Percentiles rank a stretch among this genome's conserved stretches.
phyloP scores from a whole-genome alignment of 1,140 invertebrate genomes.

The Dreissena rostriformis region DNA sequence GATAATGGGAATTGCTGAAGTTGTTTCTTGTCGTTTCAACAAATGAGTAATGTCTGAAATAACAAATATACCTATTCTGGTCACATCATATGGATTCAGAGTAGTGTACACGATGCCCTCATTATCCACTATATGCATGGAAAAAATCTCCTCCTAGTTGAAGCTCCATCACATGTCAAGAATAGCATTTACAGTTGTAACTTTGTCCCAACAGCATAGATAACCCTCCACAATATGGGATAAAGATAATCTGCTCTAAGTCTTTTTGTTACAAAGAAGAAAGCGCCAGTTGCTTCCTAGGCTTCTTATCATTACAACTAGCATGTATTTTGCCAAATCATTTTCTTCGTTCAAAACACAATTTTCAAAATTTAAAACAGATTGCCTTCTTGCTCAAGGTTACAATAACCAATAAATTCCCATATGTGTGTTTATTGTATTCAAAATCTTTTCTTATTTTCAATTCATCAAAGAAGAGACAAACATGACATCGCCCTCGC shows the following conservation, averaged over 20 bases:
- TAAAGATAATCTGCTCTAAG: constrained; percentile 53
- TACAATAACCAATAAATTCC: constrained; percentile 54
- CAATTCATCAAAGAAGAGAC: constrained; percentile 61
- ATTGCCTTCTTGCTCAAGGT: constrained; percentile 48
- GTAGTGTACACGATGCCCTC: constrained; percentile 37
- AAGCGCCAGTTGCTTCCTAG: constrained; percentile 35
- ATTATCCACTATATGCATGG: constrained; percentile 37
- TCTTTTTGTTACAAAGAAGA: constrained; percentile 41
- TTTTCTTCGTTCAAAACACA: background rate
- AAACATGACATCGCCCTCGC: constrained; percentile 28
- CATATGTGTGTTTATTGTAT: constrained; percentile 59
- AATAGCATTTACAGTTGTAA: constrained; percentile 40
- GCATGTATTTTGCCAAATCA: constrained; percentile 50
- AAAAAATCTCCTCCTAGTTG: constrained; percentile 60
- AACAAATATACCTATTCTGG: constrained; percentile 54
- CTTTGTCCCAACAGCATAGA: constrained; percentile 20
- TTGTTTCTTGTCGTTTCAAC: constrained; percentile 62
- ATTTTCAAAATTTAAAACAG: constrained; percentile 36
- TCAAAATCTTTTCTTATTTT: constrained; percentile 57
- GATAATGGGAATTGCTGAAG: constrained; percentile 54
- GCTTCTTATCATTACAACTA: constrained; percentile 59
- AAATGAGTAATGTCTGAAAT: constrained; percentile 66
- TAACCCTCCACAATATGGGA: constrained; percentile 59
- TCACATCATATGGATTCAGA: constrained; percentile 17
- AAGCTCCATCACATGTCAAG: constrained; percentile 61